Conservation (phyloP, 1,140 invertebrate species). For the Pygmarrhopalites habei region DNA sequence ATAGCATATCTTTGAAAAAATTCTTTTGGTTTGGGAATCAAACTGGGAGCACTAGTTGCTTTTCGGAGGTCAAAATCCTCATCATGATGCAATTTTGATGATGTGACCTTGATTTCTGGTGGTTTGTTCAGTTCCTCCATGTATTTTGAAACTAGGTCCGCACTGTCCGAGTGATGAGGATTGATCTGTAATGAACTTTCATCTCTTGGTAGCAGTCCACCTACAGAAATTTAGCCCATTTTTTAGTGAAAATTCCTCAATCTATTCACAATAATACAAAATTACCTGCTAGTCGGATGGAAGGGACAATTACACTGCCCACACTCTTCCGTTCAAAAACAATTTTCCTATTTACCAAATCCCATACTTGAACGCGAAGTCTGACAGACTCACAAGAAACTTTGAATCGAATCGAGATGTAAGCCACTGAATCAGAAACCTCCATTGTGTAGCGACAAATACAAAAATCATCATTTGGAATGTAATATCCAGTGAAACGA, state of each 20-base stretch:
- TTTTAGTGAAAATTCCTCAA: too few relatives aligned
- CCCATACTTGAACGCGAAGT: background rate
- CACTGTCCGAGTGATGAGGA: background rate
- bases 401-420: background rate
- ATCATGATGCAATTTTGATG: background rate
- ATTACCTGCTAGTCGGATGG: background rate
- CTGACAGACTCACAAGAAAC: background rate
- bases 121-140: background rate
- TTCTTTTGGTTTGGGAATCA: background rate
- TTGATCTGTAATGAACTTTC: background rate
- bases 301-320: background rate
- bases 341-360: background rate
- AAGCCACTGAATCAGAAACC: background rate
- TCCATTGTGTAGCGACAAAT: background rate
- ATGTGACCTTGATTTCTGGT: background rate
- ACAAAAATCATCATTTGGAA: slow-evolving; percentile 4
- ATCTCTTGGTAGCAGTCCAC: background rate
- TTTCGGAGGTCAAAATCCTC: background rate
- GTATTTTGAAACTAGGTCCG: background rate
- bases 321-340: background rate
- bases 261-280: too few relatives aligned
- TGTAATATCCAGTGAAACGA: slow-evolving; percentile 4
- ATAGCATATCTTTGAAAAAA: background rate
- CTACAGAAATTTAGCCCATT: too few relatives aligned
- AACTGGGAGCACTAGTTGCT: background rate